These are phyloP conservation scores for Campoletis sonorensis DNA, from an alignment of 1,140 invertebrate genomes.

Conservation along the genomic window DNA sequence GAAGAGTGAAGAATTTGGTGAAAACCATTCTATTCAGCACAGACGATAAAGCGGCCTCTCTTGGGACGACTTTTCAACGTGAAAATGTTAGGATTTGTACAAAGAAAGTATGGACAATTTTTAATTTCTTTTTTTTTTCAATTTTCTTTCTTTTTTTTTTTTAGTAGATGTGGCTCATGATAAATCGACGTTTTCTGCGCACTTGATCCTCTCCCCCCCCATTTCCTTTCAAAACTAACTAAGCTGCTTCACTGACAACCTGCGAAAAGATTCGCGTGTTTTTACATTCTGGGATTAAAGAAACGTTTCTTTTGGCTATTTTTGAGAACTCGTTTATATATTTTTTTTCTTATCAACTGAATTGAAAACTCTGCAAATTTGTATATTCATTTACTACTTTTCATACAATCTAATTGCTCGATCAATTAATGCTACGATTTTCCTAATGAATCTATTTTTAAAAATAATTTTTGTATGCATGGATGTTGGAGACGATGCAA, in stretches of 20 bases:
- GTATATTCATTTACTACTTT: neutral
- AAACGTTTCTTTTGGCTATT: too few species aligned
- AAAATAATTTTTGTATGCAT: neutral
- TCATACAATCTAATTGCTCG: too few species aligned
- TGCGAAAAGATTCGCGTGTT: too few species aligned
- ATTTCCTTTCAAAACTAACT: too few species aligned
- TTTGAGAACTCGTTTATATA: too few species aligned
- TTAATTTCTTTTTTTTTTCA: neutral
- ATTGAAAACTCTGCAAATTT: neutral
- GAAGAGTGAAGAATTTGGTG: too few species aligned
- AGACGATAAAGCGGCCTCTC: neutral
- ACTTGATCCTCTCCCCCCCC: conserved; percentile 25
- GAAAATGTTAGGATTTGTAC: conserved; percentile 14
- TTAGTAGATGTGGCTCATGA: neutral
- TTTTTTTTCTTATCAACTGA: too few species aligned
- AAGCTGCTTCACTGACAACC: too few species aligned
- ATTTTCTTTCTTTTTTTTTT: too few species aligned
- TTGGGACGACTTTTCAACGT: neutral
- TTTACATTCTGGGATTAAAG: too few species aligned
- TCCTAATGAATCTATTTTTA: neutral
- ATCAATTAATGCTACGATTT: too few species aligned
- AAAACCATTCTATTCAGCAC: neutral
- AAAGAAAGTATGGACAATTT: conserved; percentile 8
- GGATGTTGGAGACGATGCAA: neutral
- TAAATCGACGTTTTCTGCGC: conserved; percentile 68